phyloP scores from a whole-genome alignment of 2,113 vertebrate genomes.

The Oryzias curvinotus region DNA sequence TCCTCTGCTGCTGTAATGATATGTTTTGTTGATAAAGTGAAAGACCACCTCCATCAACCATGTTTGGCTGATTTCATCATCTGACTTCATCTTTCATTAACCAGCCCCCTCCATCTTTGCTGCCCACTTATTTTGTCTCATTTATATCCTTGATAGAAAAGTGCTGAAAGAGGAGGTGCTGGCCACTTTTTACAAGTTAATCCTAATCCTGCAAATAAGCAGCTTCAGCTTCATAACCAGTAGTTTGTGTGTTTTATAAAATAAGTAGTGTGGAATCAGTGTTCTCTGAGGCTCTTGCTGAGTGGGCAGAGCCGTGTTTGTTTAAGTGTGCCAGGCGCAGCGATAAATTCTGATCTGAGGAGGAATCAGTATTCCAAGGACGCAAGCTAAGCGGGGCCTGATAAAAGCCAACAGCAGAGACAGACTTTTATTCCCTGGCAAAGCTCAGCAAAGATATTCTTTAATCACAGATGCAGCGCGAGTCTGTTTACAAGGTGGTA shows the following conservation, averaged over 20 bases:
- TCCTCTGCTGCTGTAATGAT: conserved; percentile 12
- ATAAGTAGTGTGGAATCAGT: background rate
- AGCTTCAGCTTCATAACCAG: background rate
- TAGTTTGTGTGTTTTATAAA: conserved; percentile 8
- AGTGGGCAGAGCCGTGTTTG: conserved; percentile 39
- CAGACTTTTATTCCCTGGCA: conserved; percentile 21
- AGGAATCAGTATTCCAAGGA: conserved; percentile 58
- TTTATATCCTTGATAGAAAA: conserved; percentile 22
- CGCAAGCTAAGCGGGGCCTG: conserved; percentile 13
- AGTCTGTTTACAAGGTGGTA: conserved; percentile 38
- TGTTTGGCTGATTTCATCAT: conserved; percentile 31
- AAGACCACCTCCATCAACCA: conserved; percentile 18
- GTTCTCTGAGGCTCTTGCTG: conserved; percentile 9
- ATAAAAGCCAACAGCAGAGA: conserved; percentile 31
- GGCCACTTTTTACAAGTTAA: conserved; percentile 1
- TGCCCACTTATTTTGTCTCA: conserved; percentile 37
- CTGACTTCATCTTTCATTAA: conserved; percentile 51
- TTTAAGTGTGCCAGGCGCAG: conserved; percentile 7
- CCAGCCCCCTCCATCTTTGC: conserved; percentile 15
- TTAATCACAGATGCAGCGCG: conserved; percentile 40
- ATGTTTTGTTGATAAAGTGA: conserved; percentile 22
- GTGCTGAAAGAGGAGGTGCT: background rate
- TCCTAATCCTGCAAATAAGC: background rate
- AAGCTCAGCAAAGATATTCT: conserved; percentile 34
- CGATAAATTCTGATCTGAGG: conserved; percentile 29